A percentile compares a stretch with the other conserved stretches of the same genome.
Conservation (phyloP, 2,113 vertebrate genomes). For the Crypturellus undulatus region DNA sequence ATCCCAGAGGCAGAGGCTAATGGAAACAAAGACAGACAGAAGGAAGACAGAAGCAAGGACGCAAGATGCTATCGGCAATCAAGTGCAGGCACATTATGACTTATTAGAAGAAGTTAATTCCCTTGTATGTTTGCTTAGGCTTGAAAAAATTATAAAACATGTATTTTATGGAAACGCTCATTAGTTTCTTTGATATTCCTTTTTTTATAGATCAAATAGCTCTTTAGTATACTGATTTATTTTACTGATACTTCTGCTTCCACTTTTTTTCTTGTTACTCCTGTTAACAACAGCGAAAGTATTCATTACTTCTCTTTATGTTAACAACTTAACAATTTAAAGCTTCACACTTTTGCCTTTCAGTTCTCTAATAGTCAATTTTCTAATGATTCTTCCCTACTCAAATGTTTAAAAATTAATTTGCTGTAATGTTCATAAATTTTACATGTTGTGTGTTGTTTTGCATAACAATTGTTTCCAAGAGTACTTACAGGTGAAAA, state of each 20-base stretch:
- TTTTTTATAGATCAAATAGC: not conserved
- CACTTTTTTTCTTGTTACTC: not conserved
- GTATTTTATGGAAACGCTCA: not conserved
- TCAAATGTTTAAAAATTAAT: not conserved
- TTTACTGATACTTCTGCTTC: not conserved
- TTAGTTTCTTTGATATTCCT: not conserved
- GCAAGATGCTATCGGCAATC: not conserved
- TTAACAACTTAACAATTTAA: not conserved
- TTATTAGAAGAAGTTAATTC: constrained; percentile 18
- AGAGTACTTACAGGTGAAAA: not conserved
- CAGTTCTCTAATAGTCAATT: not conserved
- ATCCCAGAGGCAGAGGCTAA: not conserved
- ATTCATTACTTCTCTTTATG: not conserved
- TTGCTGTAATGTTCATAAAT: not conserved
- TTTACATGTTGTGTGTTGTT: not conserved
- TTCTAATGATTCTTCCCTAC: not conserved
- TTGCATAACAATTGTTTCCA: not conserved
- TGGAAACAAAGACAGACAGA: not conserved
- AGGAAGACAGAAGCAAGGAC: not conserved
- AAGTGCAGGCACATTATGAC: not conserved
- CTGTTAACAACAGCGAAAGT: not conserved
- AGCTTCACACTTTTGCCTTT: not conserved
- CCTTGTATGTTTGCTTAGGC: not conserved
- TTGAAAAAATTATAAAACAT: not conserved
- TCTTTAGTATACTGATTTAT: not conserved